Base-by-base conservation (phyloP, 2,797 vertebrate genomes). In the Ambastaia sidthimunki region DNA sequence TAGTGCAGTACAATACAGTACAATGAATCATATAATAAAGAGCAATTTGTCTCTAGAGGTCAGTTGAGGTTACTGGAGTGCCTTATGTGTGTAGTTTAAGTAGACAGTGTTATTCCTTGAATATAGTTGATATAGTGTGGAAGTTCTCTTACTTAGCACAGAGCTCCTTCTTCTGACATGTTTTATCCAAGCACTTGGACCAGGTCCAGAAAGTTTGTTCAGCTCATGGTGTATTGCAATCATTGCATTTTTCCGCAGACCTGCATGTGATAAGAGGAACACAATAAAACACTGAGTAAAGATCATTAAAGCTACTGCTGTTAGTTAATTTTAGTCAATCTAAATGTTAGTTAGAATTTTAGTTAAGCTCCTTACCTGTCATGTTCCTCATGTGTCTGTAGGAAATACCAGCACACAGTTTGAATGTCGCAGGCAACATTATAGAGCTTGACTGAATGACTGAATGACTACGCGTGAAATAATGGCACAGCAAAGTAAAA, bases 341-440 rank as follows among this genome's bases (percentile, higher is more conserved):
- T 28, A 2, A 28, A 28, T 4, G 28, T 28, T 28, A 28, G 16
- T 6, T 0, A 6, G 16, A 47, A 68, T 48, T 3, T n/a, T 11
- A 25, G 60, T 69, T 6, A n/a, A 59, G 37, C 9, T 47, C 59
- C 94, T 96, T 90, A 98, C 97, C 96, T 21, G 95, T 97, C 95
- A 97, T 95, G 90, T 97, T 98, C 83, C 95, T 94, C 87, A 91
- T 84, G n/a, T 99, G 95, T 18, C 93, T 92, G 91, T 99, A 99
- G 86, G 97, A 98, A 91, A 97, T 98, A 52, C 96, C 97, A 0
- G 97, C 97, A 0, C 96, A 99, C 81, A 99, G 93, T 89, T 99
- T 99, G 86, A 96, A 97, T 1, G 97, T 99, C 0, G 97, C 98
- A 16, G 96, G 96, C 62, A 99, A 90, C 98, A 99, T 99, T 83